phyloP scores from a whole-genome alignment of 2,797 vertebrate species.

The Prionace glauca region DNA sequence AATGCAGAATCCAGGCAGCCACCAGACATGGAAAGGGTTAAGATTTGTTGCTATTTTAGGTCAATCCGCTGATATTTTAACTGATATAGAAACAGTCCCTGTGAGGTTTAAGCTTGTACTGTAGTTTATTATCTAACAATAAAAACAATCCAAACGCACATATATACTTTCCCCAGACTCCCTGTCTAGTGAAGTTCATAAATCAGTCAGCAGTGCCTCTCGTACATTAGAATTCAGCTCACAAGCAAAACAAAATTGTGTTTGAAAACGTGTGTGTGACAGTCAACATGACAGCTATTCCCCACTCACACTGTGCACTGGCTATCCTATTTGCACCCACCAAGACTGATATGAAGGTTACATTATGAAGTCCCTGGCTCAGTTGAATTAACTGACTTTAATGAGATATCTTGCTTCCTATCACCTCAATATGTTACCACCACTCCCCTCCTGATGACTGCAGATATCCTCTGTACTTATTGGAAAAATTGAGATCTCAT shows the following conservation, averaged over 20 bases:
- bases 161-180: not conserved
- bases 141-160: constrained; percentile 13
- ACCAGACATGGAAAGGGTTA: not conserved
- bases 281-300: not conserved
- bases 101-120: not conserved
- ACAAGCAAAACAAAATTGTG: not conserved
- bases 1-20: not conserved
- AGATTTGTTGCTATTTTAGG: not conserved
- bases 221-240: constrained; percentile 7
- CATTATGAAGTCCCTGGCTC: not conserved
- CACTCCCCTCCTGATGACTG: not conserved
- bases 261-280: not conserved
- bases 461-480: not conserved
- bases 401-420: not conserved
- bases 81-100: not conserved
- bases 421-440: not conserved
- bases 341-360: too few species aligned
- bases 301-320: too few species aligned
- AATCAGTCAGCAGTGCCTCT: not conserved
- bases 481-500: not conserved
- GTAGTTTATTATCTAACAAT: not conserved
- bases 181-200: not conserved
- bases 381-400: not conserved
- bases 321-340: not conserved
- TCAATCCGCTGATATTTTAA: not conserved